phyloP scores from a whole-genome alignment of 1,140 invertebrate species.

The Bombus pascuorum region DNA sequence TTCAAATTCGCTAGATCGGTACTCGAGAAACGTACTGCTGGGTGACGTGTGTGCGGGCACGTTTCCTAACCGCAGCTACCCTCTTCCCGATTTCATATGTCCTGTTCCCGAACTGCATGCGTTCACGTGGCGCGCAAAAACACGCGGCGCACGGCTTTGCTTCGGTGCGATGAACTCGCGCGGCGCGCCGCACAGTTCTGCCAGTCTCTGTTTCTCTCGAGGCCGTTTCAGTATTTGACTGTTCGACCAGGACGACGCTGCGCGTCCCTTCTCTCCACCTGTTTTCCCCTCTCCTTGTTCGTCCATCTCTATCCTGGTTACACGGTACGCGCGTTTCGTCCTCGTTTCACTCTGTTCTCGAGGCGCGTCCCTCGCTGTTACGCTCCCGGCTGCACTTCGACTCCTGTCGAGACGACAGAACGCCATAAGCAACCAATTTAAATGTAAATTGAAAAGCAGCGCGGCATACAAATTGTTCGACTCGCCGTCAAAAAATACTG shows the following conservation, averaged over 20 bases:
- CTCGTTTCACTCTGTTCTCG: neutral
- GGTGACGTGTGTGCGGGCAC: neutral
- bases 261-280: neutral
- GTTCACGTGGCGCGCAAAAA: slow-evolving; percentile 27
- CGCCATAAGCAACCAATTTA: slow-evolving; percentile 84
- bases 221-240: slow-evolving; percentile 71
- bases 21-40: neutral
- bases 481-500: slow-evolving; percentile 83
- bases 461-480: slow-evolving; percentile 83
- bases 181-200: slow-evolving; percentile 43
- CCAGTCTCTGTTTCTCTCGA: slow-evolving; percentile 50
- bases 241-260: slow-evolving; percentile 44
- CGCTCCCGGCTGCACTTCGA: slow-evolving; percentile 72
- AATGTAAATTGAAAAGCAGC: slow-evolving; percentile 84
- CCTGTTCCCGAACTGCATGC: neutral
- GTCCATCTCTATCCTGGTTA: neutral
- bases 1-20: slow-evolving; percentile 1
- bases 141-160: neutral
- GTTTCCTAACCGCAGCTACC: neutral
- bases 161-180: slow-evolving; percentile 62
- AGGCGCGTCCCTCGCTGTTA: slow-evolving; percentile 23
- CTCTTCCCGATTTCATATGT: slow-evolving; percentile 3
- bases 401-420: slow-evolving; percentile 82
- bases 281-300: neutral
- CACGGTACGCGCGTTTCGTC: neutral